Percentiles rank a stretch among this genome's conserved stretches.
phyloP scores from a whole-genome alignment of 2,797 vertebrate genomes.

The Sorex maritimensis region DNA sequence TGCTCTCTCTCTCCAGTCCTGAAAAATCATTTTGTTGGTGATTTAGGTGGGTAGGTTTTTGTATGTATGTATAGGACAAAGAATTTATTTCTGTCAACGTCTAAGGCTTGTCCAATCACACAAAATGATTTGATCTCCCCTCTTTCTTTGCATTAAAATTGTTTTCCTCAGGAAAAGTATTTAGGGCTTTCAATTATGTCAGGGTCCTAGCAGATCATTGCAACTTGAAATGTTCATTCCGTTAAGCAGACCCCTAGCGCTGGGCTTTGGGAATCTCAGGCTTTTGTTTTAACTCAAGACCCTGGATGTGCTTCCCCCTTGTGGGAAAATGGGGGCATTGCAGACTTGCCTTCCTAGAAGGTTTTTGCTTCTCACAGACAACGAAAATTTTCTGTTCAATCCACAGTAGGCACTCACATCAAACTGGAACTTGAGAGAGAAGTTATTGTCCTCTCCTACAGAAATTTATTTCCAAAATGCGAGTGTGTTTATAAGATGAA shows the following conservation, averaged over 20 bases:
- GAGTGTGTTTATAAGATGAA: neutral
- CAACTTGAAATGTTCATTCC: neutral
- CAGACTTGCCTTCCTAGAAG: neutral
- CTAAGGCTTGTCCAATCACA: neutral
- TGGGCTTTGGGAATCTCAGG: neutral
- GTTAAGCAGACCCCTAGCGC: slow-evolving; percentile 32
- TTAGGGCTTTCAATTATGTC: neutral
- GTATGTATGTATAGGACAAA: neutral
- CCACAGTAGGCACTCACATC: neutral
- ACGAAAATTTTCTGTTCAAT: slow-evolving; percentile 53
- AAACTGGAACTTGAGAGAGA: slow-evolving; percentile 18
- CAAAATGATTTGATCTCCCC: neutral
- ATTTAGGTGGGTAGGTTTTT: slow-evolving; percentile 8
- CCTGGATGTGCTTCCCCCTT: slow-evolving; percentile 88
- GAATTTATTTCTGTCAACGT: neutral
- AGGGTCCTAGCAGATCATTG: neutral
- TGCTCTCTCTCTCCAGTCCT: too few species aligned
- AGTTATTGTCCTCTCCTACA: neutral
- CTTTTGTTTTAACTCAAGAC: slow-evolving; percentile 55
- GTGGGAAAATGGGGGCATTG: slow-evolving; percentile 80
- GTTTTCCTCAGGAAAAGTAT: neutral
- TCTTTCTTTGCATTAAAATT: neutral
- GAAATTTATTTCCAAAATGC: neutral
- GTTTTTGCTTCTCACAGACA: slow-evolving; percentile 43
- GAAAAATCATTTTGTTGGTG: neutral